Evolutionary conservation across 2,113 vertebrate genomes (phyloP).

Genomic region (Strix uralensis): DNA sequence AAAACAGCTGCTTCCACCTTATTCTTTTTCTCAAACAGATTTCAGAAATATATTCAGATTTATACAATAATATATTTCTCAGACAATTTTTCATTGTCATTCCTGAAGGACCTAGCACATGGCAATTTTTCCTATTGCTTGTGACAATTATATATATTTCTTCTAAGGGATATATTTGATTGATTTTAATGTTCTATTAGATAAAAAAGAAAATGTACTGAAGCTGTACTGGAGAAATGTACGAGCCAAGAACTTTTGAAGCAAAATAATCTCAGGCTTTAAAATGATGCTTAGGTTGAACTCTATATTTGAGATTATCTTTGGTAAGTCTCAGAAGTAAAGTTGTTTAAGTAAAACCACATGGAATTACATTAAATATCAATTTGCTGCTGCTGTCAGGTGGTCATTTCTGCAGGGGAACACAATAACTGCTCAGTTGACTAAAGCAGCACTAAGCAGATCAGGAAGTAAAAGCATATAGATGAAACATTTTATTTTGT

Average conservation of each 20-base stretch:
- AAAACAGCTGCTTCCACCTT: background rate
- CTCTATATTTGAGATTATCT: background rate
- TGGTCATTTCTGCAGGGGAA: background rate
- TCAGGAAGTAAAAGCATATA: background rate
- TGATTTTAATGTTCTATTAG: background rate
- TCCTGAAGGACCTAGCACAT: background rate
- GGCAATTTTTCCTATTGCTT: background rate
- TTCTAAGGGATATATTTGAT: background rate
- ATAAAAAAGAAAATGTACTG: background rate
- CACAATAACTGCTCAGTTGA: background rate
- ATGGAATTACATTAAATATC: background rate
- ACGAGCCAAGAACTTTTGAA: background rate
- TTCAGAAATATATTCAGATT: background rate
- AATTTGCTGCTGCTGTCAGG: background rate
- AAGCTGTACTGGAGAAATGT: background rate
- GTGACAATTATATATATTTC: background rate
- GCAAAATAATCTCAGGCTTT: background rate
- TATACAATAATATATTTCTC: background rate
- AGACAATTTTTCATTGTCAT: background rate
- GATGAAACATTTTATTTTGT: background rate
- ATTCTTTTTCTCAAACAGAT: background rate
- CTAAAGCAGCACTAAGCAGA: background rate
- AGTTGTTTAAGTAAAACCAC: background rate
- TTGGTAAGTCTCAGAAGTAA: background rate
- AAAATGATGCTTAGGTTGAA: background rate